A percentile compares a stretch with the other conserved stretches of the same genome.
These are phyloP conservation scores for Diaprepes abbreviatus DNA, from an alignment of 2,888 invertebrate genomes.

Conservation along the genomic window DNA sequence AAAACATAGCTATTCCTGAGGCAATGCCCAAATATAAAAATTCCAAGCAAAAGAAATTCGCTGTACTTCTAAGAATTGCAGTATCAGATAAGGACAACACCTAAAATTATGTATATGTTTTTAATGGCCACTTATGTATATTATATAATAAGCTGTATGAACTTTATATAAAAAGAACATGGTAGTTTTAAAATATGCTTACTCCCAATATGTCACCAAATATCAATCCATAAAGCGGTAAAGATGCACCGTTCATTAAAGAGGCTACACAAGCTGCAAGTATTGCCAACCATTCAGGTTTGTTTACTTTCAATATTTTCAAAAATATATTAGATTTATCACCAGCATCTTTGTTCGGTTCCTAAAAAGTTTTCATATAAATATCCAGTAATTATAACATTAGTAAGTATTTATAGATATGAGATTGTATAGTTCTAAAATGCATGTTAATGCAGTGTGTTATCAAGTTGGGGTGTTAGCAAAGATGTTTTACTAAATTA, in stretches of 20 bases:
- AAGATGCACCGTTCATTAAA: slow-evolving; percentile 76
- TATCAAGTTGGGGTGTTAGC: no score
- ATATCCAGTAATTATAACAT: no score
- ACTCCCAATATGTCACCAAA: slow-evolving; percentile 80
- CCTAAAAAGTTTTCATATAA: slow-evolving; percentile 3
- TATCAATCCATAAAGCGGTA: slow-evolving; percentile 79
- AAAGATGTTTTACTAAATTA: no score
- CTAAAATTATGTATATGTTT: slow-evolving; percentile 63
- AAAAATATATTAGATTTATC: slow-evolving; percentile 71
- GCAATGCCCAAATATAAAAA: slow-evolving; percentile 75
- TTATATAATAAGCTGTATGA: no score
- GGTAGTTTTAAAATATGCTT: no score
- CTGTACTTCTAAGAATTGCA: slow-evolving; percentile 71
- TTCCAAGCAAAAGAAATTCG: slow-evolving; percentile 68
- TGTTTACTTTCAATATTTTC: slow-evolving; percentile 74
- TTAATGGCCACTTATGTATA: no score
- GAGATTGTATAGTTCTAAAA: no score
- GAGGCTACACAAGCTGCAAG: slow-evolving; percentile 74
- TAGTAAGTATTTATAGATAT: no score
- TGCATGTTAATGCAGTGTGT: no score
- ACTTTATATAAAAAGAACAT: no score
- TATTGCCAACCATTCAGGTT: slow-evolving; percentile 77
- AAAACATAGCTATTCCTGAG: slow-evolving; percentile 76
- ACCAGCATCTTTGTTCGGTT: neutral
- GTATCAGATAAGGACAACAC: slow-evolving; percentile 74